Conservation (phyloP, 2,113 vertebrate genomes). For the Tylochromis polylepis region DNA sequence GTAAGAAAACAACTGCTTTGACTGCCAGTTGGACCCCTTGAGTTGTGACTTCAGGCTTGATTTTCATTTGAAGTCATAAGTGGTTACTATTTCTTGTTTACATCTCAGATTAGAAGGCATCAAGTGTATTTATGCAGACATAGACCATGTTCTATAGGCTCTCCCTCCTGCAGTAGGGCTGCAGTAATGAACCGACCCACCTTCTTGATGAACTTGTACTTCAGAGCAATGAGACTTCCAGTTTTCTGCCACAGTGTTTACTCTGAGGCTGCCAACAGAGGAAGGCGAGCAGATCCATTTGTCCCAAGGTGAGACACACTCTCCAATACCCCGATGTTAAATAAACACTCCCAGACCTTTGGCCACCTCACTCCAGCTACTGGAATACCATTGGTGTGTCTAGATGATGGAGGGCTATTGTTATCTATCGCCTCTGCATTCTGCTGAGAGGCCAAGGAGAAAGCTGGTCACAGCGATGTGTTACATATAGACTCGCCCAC, state of each 20-base stretch:
- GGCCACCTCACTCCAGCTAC: constrained; percentile 58
- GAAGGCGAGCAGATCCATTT: constrained; percentile 55
- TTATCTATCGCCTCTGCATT: constrained; percentile 69
- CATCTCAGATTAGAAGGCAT: not conserved
- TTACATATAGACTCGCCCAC: constrained; percentile 60
- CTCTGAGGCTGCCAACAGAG: constrained; percentile 40
- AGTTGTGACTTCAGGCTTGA: not conserved
- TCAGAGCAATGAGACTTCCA: constrained; percentile 54
- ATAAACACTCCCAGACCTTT: constrained; percentile 71
- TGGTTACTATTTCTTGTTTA: not conserved
- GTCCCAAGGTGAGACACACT: constrained; percentile 66
- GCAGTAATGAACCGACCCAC: constrained; percentile 13
- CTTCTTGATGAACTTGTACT: constrained; percentile 58
- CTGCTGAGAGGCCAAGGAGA: constrained; percentile 54
- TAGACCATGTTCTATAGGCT: not conserved
- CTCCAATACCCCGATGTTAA: constrained; percentile 57
- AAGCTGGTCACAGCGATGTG: constrained; percentile 20
- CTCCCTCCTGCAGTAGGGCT: not conserved
- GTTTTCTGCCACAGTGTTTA: constrained; percentile 56
- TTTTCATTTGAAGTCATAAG: not conserved
- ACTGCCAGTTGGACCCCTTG: not conserved
- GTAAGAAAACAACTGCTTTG: constrained; percentile 48
- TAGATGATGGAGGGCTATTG: constrained; percentile 70
- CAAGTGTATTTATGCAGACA: not conserved
- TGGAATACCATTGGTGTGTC: constrained; percentile 65